Evolutionary conservation across 2,113 vertebrate genomes (phyloP).

Genomic region (Catagonus wagneri): DNA sequence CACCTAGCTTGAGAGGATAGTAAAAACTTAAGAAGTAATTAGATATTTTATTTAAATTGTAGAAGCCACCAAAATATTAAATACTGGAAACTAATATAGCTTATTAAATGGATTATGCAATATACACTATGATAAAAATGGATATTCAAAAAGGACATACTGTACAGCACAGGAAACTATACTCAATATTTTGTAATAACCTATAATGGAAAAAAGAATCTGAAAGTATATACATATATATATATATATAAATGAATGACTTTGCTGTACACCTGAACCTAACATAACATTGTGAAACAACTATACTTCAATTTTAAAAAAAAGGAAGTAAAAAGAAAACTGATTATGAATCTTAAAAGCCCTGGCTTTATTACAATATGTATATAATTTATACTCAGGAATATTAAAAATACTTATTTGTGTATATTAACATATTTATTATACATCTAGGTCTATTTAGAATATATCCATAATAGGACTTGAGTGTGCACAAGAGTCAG

Average conservation of each 20-base stretch:
- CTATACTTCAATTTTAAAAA: too few relatives aligned
- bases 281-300: too few relatives aligned
- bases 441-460: not conserved
- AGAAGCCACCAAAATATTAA: conserved; percentile 5
- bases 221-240: too few relatives aligned
- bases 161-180: too few relatives aligned
- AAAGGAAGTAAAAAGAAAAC: not conserved
- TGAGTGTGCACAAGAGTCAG: not conserved
- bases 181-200: too few relatives aligned
- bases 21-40: not conserved
- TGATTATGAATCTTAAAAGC: not conserved
- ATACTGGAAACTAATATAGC: not conserved
- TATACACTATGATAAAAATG: too few relatives aligned
- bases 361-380: not conserved
- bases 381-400: not conserved
- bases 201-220: too few relatives aligned
- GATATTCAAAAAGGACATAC: too few relatives aligned
- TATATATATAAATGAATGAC: too few relatives aligned
- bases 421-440: not conserved
- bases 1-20: not conserved
- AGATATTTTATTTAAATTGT: conserved; percentile 30
- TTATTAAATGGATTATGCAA: too few relatives aligned
- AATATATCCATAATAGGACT: not conserved
- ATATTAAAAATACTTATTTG: not conserved
- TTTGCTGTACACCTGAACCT: too few relatives aligned